phyloP scores from a whole-genome alignment of 2,797 vertebrate species.

The Rousettus madagascariensis region DNA sequence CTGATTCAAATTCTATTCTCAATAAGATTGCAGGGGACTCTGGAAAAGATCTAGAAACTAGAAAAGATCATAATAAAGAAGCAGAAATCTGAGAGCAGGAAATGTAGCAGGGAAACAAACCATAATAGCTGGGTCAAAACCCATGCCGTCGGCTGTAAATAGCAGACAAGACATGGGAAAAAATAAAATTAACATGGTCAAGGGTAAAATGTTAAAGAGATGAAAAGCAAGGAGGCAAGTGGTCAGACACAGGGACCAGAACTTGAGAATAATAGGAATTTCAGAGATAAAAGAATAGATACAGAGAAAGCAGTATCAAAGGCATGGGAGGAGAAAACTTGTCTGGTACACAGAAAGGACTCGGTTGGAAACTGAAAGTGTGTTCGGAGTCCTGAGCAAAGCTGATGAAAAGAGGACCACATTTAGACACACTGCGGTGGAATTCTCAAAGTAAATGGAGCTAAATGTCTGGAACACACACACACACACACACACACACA shows the following conservation, averaged over 20 bases:
- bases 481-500: neutral
- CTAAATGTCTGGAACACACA: neutral
- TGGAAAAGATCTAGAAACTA: neutral
- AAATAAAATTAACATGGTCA: neutral
- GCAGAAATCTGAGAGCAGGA: conserved; percentile 21
- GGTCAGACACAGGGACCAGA: neutral
- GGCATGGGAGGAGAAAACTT: neutral
- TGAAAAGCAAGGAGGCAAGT: neutral
- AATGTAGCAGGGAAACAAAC: neutral
- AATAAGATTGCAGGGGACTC: neutral
- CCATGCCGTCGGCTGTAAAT: neutral
- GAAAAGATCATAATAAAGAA: neutral
- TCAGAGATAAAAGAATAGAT: neutral
- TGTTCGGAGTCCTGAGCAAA: neutral
- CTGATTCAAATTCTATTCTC: conserved; percentile 17
- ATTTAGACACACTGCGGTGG: neutral
- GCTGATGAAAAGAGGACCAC: neutral
- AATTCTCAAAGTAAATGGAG: neutral
- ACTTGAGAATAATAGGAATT: neutral
- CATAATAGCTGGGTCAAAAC: neutral
- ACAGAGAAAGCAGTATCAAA: neutral
- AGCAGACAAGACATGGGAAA: conserved; percentile 6
- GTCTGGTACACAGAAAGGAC: neutral
- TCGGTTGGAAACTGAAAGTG: neutral
- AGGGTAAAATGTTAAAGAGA: neutral